Evolutionary conservation across 2,113 vertebrate genomes (phyloP).

Genomic region (Aptenodytes patagonicus): DNA sequence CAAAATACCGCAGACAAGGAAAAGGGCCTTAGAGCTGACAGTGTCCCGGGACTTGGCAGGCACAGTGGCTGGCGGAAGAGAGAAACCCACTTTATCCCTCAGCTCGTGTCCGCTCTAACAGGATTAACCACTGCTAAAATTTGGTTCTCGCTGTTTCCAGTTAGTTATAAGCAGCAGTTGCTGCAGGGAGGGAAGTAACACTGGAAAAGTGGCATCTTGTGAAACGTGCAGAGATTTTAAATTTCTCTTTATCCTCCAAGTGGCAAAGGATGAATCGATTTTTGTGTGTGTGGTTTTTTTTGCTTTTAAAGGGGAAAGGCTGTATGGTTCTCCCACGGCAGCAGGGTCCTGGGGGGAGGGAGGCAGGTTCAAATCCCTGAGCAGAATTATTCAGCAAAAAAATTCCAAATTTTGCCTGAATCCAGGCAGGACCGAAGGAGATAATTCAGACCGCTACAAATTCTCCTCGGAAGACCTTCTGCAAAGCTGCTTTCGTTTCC

Average conservation of each 20-base stretch:
- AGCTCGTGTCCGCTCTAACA: not conserved
- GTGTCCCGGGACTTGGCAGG: not conserved
- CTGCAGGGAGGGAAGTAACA: not conserved
- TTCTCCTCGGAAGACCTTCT: not conserved
- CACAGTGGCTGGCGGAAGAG: not conserved
- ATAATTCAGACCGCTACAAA: not conserved
- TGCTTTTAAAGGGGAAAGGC: not conserved
- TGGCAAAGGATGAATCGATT: not conserved
- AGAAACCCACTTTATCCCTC: not conserved
- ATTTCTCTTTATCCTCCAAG: not conserved
- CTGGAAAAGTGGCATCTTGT: not conserved
- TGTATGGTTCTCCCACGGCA: not conserved
- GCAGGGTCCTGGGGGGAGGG: not conserved
- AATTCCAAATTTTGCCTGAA: not conserved
- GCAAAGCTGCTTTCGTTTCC: conserved; percentile 47
- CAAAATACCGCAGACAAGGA: not conserved
- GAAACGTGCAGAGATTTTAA: not conserved
- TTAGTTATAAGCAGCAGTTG: not conserved
- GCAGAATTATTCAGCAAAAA: not conserved
- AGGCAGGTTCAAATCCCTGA: not conserved
- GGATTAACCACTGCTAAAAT: not conserved
- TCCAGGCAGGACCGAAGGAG: not conserved
- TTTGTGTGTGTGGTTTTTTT: not conserved
- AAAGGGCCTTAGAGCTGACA: not conserved
- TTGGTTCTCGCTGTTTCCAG: not conserved